Evolutionary conservation across 2,888 invertebrate genomes (phyloP), one percentile per base, ranked within the genome.

Genomic region (Smittia aterrima): DNA sequence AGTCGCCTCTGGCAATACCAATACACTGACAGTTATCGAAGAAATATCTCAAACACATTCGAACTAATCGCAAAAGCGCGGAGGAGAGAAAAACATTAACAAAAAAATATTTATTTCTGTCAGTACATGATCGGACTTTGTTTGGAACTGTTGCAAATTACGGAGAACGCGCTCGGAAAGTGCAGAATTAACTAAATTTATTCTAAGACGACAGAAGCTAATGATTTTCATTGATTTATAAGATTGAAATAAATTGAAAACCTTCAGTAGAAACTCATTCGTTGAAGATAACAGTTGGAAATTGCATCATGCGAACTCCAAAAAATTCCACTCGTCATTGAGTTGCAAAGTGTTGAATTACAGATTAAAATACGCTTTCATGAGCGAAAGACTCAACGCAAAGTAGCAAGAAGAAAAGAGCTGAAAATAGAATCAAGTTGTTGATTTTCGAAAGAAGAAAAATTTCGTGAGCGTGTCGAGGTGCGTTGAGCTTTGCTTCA

Each of bases 91-190:
- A 13, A 25, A 67, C 27, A 38, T n/a, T 16, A 40, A 67, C 22
- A 16, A 67, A 67, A 32, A 38, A 38, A 67, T 16, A 40, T 16
- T 20, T 20, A 32, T 47, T 47, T 47, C 20, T 24, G 40, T 70
- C 70, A 70, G 70, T 70, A 27, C 27, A 54, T 54, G 70, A 27
- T 70, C 24, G 27, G 54, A 54, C 70, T 70, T 53, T 70, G 70
- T 27, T 41, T 54, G 70, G 41, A 54, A 70, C 27, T 70, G 70
- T 54, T 25, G 70, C 22, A 41, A 68, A 11, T 47, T n/a, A n/a
- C 4, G 9, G 16, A 20, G 18, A 4, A 1, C 20, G 22, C 18
- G 9, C 1, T 18, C 47, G 3, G 6, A 58, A 58, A 20, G 58
- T 58, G 58, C 58, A 58, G 18, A 58, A 58, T 18, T 2, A 58